Evolutionary conservation across 2,888 invertebrate genomes (phyloP), one percentile per base, ranked within the genome.

Genomic region (Apoderus coryli): DNA sequence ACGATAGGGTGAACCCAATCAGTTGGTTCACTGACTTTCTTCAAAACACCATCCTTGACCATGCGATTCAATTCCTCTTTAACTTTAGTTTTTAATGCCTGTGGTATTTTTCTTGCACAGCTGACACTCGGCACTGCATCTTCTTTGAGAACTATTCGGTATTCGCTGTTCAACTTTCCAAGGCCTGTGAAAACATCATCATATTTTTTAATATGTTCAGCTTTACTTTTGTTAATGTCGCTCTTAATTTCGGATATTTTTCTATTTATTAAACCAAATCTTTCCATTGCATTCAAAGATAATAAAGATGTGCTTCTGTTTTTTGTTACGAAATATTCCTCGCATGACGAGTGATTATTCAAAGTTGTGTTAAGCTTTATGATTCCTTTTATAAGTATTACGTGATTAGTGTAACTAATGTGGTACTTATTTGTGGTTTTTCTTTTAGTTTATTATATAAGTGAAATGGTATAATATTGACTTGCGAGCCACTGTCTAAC

Each of bases 241-340:
- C n/a, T n/a, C n/a, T n/a, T n/a, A 19, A 19, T n/a, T 19, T 19
- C n/a, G 19, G 19, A 19, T 19, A 19, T 19, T 19, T 19, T 19
- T 6, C 6, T 7, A 6, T 19, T 19, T 19, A 19, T 19, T 19
- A 19, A 19, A 19, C 19, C 19, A 19, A 6, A 19, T 19, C 19
- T 19, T n/a, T 19, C 19, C 19, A 19, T n/a, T n/a, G n/a, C n/a
- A n/a, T n/a, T n/a, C n/a, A n/a, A n/a, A n/a, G n/a, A n/a, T n/a
- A n/a, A n/a, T n/a, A n/a, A n/a, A n/a, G n/a, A n/a, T n/a, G n/a
- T n/a, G n/a, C n/a, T n/a, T n/a, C n/a, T n/a, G n/a, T n/a, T n/a
- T n/a, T n/a, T n/a, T n/a, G n/a, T n/a, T n/a, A n/a, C n/a, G n/a
- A n/a, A n/a, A n/a, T n/a, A n/a, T n/a, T n/a, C n/a, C n/a, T n/a